These are phyloP conservation scores for Allygus modestus DNA, from an alignment of 2,888 invertebrate genomes.

Conservation along the genomic window DNA sequence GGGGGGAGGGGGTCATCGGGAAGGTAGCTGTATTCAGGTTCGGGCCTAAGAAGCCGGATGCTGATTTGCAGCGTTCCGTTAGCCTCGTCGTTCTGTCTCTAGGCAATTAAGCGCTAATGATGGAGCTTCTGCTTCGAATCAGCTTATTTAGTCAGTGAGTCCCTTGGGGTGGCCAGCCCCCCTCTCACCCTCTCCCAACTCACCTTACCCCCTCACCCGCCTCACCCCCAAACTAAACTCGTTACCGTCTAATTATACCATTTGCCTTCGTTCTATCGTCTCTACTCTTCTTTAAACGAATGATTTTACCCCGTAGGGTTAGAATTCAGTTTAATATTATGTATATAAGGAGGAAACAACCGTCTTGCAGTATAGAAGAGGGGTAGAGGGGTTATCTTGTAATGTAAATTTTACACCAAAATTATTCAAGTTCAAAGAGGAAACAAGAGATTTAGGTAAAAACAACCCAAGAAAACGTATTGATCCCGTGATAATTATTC, in stretches of 20 bases:
- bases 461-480: too few species aligned
- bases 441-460: too few species aligned
- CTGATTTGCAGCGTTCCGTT: constrained; percentile 29
- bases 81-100: constrained; percentile 20
- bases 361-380: too few species aligned
- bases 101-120: constrained; percentile 40
- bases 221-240: constrained; percentile 2
- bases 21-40: constrained; percentile 13
- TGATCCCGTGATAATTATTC: too few species aligned
- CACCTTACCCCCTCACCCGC: background rate
- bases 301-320: too few species aligned
- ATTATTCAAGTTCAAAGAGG: too few species aligned
- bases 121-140: constrained; percentile 32
- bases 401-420: too few species aligned
- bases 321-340: too few species aligned
- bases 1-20: background rate
- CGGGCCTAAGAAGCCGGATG: constrained; percentile 12
- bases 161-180: constrained; percentile 21
- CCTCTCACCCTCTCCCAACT: background rate
- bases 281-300: background rate
- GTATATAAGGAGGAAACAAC: too few species aligned
- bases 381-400: too few species aligned
- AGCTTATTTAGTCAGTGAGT: constrained; percentile 35
- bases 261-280: background rate
- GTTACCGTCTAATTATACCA: constrained; percentile 28